phyloP scores from a whole-genome alignment of 2,888 invertebrate genomes.

The Gortyna flavago region DNA sequence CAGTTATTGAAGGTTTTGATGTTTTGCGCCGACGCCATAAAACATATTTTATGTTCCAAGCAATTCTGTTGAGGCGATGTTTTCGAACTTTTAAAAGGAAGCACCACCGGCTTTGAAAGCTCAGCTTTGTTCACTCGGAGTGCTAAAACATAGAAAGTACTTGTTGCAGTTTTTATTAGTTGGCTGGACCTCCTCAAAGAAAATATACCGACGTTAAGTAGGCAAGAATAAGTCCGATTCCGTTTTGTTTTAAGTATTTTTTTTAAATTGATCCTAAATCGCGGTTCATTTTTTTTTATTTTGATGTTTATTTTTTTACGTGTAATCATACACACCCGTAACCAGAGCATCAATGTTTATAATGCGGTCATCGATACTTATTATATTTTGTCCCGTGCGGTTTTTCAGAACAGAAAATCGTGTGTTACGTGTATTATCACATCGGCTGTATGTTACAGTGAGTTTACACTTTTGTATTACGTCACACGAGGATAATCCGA shows the following conservation, averaged over 20 bases:
- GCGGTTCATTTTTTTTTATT: neutral
- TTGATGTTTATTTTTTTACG: neutral
- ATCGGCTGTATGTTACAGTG: conserved; percentile 70
- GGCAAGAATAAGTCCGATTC: conserved; percentile 4
- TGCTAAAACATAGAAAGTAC: conserved; percentile 84
- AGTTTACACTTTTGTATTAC: conserved; percentile 79
- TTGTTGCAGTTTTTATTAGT: conserved; percentile 72
- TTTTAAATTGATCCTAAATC: neutral
- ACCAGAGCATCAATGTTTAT: conserved; percentile 3
- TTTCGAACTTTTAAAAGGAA: conserved; percentile 84
- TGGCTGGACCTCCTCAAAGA: conserved; percentile 33
- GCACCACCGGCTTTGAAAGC: conserved; percentile 80
- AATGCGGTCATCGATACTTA: conserved; percentile 45
- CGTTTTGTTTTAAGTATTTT: neutral
- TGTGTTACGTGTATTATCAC: conserved; percentile 70
- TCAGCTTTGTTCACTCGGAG: conserved; percentile 80
- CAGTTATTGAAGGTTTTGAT: conserved; percentile 85
- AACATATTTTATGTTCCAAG: conserved; percentile 87
- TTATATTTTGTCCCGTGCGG: conserved; percentile 47
- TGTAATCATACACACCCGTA: neutral
- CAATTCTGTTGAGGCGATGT: conserved; percentile 79
- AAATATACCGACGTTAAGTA: conserved; percentile 47
- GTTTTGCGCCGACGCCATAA: conserved; percentile 85
- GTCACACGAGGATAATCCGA: conserved; percentile 86
- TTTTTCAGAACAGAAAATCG: conserved; percentile 67